These are phyloP conservation scores for Mixornis gularis DNA, from an alignment of 2,113 vertebrate species.

Conservation along the genomic window DNA sequence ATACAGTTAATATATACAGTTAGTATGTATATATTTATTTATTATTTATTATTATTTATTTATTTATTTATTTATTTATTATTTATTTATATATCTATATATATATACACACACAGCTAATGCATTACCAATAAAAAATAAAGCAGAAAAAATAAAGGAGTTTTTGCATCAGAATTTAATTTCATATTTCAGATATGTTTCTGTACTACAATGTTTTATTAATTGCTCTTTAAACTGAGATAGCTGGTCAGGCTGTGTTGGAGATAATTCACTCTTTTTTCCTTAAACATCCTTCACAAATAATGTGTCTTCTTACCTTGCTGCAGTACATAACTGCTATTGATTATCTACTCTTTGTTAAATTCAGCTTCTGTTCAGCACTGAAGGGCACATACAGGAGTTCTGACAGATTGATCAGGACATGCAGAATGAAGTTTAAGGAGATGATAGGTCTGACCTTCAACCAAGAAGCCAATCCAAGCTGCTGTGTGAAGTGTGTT, in stretches of 20 bases:
- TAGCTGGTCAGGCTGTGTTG: not conserved
- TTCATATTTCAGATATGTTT: not conserved
- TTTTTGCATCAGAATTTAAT: not conserved
- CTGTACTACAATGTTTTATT: not conserved
- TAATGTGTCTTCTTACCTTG: not conserved
- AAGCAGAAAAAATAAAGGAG: not conserved
- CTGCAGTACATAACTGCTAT: not conserved
- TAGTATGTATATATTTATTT: too few species aligned
- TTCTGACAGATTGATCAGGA: not conserved
- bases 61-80: too few species aligned
- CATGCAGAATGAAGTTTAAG: not conserved
- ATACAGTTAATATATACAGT: not conserved
- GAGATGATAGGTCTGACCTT: not conserved
- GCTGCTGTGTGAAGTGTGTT: not conserved
- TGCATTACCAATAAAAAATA: not conserved
- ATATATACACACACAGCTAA: not conserved
- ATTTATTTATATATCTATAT: too few species aligned
- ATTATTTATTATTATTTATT: too few species aligned
- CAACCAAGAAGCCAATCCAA: not conserved
- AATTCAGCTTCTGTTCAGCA: not conserved
- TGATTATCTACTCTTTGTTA: not conserved
- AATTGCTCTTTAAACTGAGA: not conserved
- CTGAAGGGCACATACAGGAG: not conserved
- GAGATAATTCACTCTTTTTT: not conserved
- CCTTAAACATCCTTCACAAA: not conserved